Evolutionary conservation across 2,113 vertebrate species (phyloP).

Genomic region (Telmatochromis bifrenatus): DNA sequence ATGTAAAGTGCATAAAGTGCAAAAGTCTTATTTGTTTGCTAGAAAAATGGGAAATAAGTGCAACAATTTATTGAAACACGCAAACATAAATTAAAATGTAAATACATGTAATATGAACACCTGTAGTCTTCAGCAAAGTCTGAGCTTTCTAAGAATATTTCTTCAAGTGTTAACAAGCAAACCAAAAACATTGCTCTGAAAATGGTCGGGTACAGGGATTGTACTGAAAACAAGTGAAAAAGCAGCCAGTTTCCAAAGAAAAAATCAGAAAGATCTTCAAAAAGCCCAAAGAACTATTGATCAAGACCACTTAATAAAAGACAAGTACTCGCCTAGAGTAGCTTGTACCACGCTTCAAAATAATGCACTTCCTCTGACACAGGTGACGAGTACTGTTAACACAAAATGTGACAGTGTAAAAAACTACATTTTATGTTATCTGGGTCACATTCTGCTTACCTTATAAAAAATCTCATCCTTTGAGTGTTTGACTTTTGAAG

Average conservation of each 20-base stretch:
- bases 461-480: background rate
- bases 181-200: background rate
- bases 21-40: background rate
- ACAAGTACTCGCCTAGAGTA: background rate
- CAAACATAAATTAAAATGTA: background rate
- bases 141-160: background rate
- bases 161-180: background rate
- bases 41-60: background rate
- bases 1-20: background rate
- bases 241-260: background rate
- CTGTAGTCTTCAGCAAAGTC: background rate
- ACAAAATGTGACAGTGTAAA: background rate
- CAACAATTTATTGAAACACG: background rate
- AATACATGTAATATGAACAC: background rate
- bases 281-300: background rate
- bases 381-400: background rate
- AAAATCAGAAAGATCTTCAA: background rate
- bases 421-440: background rate
- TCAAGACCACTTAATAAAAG: background rate
- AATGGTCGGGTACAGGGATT: background rate
- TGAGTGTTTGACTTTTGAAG: background rate
- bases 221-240: background rate
- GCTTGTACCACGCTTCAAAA: background rate
- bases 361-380: background rate
- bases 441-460: background rate